Conservation (phyloP, 2,797 vertebrate genomes). For the Epinephelus awoara region DNA sequence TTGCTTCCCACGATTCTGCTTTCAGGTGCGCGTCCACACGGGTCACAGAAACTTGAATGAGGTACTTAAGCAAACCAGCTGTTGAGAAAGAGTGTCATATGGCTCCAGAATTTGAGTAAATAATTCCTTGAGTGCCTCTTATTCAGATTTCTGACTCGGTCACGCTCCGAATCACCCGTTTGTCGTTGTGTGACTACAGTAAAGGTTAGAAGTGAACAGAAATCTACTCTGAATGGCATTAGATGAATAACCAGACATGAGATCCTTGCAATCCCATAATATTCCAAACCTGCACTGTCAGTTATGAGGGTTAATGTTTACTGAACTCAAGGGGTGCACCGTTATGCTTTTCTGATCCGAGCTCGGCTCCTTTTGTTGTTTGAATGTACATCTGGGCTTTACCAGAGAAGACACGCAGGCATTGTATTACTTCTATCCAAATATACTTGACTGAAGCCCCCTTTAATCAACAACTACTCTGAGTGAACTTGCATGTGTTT, state of each 20-base stretch:
- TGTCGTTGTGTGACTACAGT: slow-evolving; percentile 10
- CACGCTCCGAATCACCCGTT: slow-evolving; percentile 33
- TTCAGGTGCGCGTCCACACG: slow-evolving; percentile 38
- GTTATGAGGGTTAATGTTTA: slow-evolving; percentile 77
- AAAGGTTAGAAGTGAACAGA: slow-evolving; percentile 17
- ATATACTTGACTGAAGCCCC: slow-evolving; percentile 75
- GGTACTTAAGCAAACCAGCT: slow-evolving; percentile 60
- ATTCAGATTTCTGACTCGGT: slow-evolving; percentile 56
- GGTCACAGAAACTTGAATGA: slow-evolving; percentile 61
- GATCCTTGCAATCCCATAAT: slow-evolving; percentile 26
- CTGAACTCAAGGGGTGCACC: slow-evolving; percentile 82
- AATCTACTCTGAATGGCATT: slow-evolving; percentile 41
- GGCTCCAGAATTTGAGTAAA: slow-evolving; percentile 32
- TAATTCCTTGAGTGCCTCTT: slow-evolving; percentile 49
- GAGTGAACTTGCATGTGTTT: slow-evolving; percentile 74
- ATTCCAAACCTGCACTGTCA: slow-evolving; percentile 66
- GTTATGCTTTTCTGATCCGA: slow-evolving; percentile 81
- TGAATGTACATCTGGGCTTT: slow-evolving; percentile 88
- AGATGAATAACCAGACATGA: slow-evolving; percentile 26
- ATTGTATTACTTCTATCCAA: slow-evolving; percentile 77
- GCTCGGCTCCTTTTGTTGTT: slow-evolving; percentile 81
- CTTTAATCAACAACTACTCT: slow-evolving; percentile 50
- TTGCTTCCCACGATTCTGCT: slow-evolving; percentile 49
- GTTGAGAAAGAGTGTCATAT: slow-evolving; percentile 9
- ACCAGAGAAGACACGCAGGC: slow-evolving; percentile 77